A percentile compares a stretch with the other conserved stretches of the same genome.
Evolutionary conservation across 2,797 vertebrate species (phyloP).

Genomic region (Acipenser ruthenus): DNA sequence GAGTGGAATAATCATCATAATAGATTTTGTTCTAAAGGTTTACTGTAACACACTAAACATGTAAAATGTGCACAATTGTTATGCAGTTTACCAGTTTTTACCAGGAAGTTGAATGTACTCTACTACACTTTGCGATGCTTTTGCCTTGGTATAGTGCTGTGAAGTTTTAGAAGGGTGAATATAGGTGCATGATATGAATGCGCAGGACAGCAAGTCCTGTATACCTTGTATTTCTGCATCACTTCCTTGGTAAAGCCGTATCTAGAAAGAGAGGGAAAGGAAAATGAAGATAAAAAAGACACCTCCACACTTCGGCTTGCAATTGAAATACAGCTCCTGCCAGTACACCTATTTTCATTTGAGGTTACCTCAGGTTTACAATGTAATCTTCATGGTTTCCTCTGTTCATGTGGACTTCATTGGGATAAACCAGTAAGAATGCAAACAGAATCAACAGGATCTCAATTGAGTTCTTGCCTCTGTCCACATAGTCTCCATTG

Average conservation of each 20-base stretch:
- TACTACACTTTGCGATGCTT: too few species aligned
- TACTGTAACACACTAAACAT: too few species aligned
- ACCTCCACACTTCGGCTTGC: not conserved
- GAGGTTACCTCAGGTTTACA: constrained; percentile 77
- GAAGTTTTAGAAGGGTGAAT: constrained; percentile 5
- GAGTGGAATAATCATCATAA: too few species aligned
- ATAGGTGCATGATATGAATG: not conserved
- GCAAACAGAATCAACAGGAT: constrained; percentile 82
- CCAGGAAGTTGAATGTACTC: too few species aligned
- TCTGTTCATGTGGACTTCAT: constrained; percentile 80
- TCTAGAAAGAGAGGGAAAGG: constrained; percentile 49
- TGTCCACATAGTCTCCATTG: constrained; percentile 90
- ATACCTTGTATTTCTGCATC: constrained; percentile 85
- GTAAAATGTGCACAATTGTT: too few species aligned
- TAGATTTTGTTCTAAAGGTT: too few species aligned
- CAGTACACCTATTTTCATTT: not conserved
- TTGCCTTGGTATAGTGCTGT: not conserved
- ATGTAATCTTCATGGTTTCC: constrained; percentile 93
- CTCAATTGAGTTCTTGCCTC: constrained; percentile 83
- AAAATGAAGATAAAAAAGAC: not conserved
- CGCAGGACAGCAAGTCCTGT: constrained; percentile 16
- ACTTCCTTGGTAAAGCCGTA: constrained; percentile 94
- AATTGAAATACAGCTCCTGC: not conserved
- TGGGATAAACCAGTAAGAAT: constrained; percentile 84
- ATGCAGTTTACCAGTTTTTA: too few species aligned